phyloP scores from a whole-genome alignment of 1,140 invertebrate genomes.

The Anastatus disparis region DNA sequence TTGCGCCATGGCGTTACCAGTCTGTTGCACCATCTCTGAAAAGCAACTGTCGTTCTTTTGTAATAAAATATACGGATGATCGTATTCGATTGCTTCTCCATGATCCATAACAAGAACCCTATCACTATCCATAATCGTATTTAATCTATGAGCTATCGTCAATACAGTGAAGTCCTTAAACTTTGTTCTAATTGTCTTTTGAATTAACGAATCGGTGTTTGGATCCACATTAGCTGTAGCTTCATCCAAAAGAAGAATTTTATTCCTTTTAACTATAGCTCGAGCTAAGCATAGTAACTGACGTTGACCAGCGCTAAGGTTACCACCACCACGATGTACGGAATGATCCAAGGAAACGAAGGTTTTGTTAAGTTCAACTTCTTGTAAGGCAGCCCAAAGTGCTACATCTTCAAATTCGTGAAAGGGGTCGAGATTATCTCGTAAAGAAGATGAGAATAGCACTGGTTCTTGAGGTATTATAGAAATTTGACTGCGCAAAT shows the following conservation, averaged over 20 bases:
- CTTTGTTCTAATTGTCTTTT: slow-evolving; percentile 71
- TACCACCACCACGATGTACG: slow-evolving; percentile 78
- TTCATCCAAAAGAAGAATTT: slow-evolving; percentile 77
- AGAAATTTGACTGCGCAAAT: slow-evolving; percentile 80
- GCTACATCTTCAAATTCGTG: slow-evolving; percentile 72
- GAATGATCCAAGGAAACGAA: slow-evolving; percentile 71
- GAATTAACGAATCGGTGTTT: slow-evolving; percentile 73
- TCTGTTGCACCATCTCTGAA: slow-evolving; percentile 64
- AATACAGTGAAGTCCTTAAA: slow-evolving; percentile 74
- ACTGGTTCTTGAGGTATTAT: slow-evolving; percentile 89
- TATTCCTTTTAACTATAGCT: slow-evolving; percentile 81
- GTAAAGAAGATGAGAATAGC: slow-evolving; percentile 80
- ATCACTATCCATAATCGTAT: slow-evolving; percentile 70
- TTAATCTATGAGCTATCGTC: slow-evolving; percentile 71
- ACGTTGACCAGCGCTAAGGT: slow-evolving; percentile 86
- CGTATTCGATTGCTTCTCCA: slow-evolving; percentile 68
- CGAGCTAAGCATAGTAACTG: slow-evolving; percentile 87
- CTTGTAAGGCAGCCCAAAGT: slow-evolving; percentile 66
- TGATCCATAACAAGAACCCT: slow-evolving; percentile 64
- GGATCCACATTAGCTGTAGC: slow-evolving; percentile 80
- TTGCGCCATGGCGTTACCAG: slow-evolving; percentile 59
- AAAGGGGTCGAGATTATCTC: slow-evolving; percentile 89
- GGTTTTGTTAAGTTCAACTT: slow-evolving; percentile 73
- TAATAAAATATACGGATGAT: slow-evolving; percentile 69
- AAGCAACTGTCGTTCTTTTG: slow-evolving; percentile 58